These are phyloP conservation scores for Prunella fulvescens DNA, from an alignment of 2,113 vertebrate genomes.

Conservation along the genomic window DNA sequence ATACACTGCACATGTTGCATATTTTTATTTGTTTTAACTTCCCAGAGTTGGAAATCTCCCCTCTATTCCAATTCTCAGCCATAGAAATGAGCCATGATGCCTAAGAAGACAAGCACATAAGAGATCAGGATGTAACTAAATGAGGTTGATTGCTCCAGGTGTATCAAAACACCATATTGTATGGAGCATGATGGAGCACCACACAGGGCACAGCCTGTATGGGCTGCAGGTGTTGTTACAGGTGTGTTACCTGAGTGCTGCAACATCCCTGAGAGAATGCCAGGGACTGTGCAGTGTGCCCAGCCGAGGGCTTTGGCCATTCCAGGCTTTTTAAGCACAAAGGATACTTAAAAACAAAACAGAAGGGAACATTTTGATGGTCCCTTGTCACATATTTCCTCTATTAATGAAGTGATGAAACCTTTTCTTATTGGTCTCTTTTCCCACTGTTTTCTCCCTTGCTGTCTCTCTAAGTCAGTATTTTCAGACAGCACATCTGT, in stretches of 20 bases:
- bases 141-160: not conserved
- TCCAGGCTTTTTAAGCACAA: not conserved
- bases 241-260: not conserved
- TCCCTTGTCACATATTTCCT: not conserved
- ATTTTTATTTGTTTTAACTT: not conserved
- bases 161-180: not conserved
- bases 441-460: not conserved
- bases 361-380: not conserved
- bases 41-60: not conserved
- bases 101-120: not conserved
- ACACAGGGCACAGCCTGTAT: not conserved
- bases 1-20: accelerated
- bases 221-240: not conserved
- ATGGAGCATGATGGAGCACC: not conserved
- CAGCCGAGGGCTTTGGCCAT: not conserved
- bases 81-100: not conserved
- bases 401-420: not conserved
- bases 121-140: not conserved
- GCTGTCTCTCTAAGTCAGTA: not conserved
- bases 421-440: not conserved
- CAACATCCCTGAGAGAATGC: not conserved
- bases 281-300: not conserved
- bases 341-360: not conserved
- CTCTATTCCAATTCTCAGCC: not conserved
- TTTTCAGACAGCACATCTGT: not conserved